Evolutionary conservation across 2,888 invertebrate species (phyloP).

Genomic region (Smittia sp.): DNA sequence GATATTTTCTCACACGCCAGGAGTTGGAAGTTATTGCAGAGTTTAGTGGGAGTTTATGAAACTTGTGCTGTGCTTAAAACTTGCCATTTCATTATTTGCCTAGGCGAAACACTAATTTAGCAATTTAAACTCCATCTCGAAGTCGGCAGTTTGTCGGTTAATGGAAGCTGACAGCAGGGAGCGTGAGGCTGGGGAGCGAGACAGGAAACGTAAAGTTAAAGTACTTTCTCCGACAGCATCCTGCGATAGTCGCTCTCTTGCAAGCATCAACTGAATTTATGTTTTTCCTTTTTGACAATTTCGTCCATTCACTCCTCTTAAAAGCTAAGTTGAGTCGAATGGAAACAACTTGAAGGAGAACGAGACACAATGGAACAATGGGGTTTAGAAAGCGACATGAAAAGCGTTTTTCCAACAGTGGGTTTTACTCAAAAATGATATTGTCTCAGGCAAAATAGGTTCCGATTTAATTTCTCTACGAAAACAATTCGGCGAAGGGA

Average conservation of each 20-base stretch:
- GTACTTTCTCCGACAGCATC: constrained; percentile 2
- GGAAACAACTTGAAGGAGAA: not conserved
- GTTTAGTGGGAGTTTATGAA: not conserved
- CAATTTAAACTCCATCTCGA: constrained; percentile 40
- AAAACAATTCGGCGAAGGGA: not conserved
- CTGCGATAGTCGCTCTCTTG: not conserved
- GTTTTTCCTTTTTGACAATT: not conserved
- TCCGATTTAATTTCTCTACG: not conserved
- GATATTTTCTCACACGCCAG: constrained; percentile 29
- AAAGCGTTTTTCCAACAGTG: constrained; percentile 32
- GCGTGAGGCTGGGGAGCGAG: not conserved
- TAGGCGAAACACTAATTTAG: constrained; percentile 38
- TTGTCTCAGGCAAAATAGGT: not conserved
- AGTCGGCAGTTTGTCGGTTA: constrained; percentile 35
- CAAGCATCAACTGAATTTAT: constrained; percentile 16
- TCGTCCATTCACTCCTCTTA: not conserved
- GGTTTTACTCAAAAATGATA: not conserved
- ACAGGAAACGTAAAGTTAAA: constrained; percentile 33
- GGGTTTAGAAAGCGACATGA: constrained; percentile 23
- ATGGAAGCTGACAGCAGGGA: constrained; percentile 19
- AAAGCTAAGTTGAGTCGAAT: not conserved
- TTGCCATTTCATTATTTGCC: constrained; percentile 28
- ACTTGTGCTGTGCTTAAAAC: constrained; percentile 6
- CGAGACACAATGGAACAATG: not conserved
- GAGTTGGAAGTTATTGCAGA: not conserved